Percentiles rank a stretch among this genome's conserved stretches.
Conservation (phyloP, 2,797 vertebrate genomes). For the Xiphophorus birchmanni region DNA sequence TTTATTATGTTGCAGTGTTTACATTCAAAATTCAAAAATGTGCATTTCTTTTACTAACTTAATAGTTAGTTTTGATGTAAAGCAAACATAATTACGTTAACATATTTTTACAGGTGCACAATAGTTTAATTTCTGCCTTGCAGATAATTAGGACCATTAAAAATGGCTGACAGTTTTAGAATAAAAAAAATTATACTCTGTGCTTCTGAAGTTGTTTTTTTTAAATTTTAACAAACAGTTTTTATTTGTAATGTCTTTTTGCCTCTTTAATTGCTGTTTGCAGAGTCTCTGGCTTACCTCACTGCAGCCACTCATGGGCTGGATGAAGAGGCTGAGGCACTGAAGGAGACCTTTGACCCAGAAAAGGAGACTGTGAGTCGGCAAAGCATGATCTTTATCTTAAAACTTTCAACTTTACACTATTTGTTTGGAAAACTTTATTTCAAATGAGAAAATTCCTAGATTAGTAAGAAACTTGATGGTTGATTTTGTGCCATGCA, state of each 20-base stretch:
- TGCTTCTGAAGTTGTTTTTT: background rate
- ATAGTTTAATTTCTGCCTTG: background rate
- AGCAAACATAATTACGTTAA: background rate
- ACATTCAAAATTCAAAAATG: background rate
- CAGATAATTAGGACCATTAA: background rate
- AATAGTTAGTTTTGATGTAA: background rate
- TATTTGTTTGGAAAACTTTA: background rate
- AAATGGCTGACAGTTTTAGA: background rate
- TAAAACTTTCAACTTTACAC: background rate
- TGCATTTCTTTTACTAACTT: background rate
- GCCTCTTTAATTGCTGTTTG: background rate
- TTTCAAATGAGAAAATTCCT: background rate
- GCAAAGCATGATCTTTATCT: background rate
- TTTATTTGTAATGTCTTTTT: background rate
- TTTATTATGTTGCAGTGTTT: background rate
- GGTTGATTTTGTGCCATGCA: slow-evolving; percentile 48
- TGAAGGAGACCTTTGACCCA: slow-evolving; percentile 92
- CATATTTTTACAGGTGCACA: background rate
- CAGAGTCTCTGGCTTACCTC: slow-evolving; percentile 96
- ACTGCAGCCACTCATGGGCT: slow-evolving; percentile 95
- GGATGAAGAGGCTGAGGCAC: slow-evolving; percentile 92
- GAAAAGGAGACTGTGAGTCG: slow-evolving; percentile 91
- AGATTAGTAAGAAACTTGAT: background rate
- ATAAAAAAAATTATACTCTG: background rate
- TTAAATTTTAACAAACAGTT: background rate